phyloP scores from a whole-genome alignment of 2,797 vertebrate species.

The Galago senegalensis region DNA sequence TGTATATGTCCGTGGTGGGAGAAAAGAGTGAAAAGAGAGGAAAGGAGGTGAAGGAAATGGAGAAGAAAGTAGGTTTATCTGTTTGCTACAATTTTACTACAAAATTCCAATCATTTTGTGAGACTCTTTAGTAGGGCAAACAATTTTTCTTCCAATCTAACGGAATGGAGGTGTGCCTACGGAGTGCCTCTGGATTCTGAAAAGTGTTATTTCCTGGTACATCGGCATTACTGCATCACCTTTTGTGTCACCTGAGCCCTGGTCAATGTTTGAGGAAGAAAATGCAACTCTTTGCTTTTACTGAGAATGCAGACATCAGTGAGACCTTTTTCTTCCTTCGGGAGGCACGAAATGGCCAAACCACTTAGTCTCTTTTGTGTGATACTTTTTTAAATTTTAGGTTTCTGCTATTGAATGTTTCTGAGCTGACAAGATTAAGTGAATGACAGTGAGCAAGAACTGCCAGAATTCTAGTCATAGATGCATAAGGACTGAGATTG shows the following conservation, averaged over 20 bases:
- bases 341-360: slow-evolving; percentile 1
- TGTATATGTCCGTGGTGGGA: not conserved
- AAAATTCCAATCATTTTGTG: slow-evolving; percentile 51
- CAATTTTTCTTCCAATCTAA: slow-evolving; percentile 3
- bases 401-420: slow-evolving; percentile 58
- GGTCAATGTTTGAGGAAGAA: slow-evolving; percentile 44
- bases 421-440: slow-evolving; percentile 26
- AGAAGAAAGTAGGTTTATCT: slow-evolving; percentile 44
- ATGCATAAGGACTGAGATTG: slow-evolving; percentile 31
- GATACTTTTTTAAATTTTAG: not conserved
- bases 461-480: slow-evolving; percentile 9
- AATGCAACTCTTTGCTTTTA: slow-evolving; percentile 33
- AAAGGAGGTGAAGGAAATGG: slow-evolving; percentile 28
- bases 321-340: not conserved
- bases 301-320: slow-evolving; percentile 24
- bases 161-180: not conserved
- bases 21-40: slow-evolving; percentile 11
- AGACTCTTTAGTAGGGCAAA: slow-evolving; percentile 20
- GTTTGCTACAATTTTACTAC: slow-evolving; percentile 25
- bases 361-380: slow-evolving; percentile 25
- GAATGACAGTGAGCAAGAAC: not conserved
- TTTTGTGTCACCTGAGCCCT: not conserved
- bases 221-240: not conserved
- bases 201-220: slow-evolving; percentile 52
- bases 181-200: not conserved